Conservation (phyloP, 2,797 vertebrate species). For the Microctenopoma lineatum region DNA sequence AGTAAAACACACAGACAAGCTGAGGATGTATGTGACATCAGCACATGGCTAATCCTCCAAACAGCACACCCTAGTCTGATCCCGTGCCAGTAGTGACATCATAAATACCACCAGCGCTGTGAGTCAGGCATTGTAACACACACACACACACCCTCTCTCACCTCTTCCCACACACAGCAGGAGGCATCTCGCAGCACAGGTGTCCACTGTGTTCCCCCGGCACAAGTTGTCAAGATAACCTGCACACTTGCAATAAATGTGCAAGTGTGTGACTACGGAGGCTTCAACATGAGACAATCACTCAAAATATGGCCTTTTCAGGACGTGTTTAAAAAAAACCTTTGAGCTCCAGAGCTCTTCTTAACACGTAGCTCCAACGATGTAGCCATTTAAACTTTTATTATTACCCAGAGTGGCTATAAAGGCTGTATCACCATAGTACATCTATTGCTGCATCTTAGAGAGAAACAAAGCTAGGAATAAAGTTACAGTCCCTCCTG, state of each 20-base stretch:
- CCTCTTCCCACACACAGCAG: constrained; percentile 45
- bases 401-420: too few species aligned
- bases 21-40: constrained; percentile 67
- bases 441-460: too few species aligned
- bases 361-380: too few species aligned
- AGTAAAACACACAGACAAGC: constrained; percentile 67
- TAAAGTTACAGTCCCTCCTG: too few species aligned
- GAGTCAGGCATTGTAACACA: constrained; percentile 59
- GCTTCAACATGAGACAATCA: background rate
- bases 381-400: too few species aligned
- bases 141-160: constrained; percentile 19
- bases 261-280: background rate
- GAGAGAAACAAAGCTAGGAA: too few species aligned
- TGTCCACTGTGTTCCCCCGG: constrained; percentile 50
- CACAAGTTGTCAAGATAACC: constrained; percentile 50
- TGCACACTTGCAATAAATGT: constrained; percentile 35
- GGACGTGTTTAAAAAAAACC: too few species aligned
- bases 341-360: too few species aligned
- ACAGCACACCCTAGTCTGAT: constrained; percentile 55
- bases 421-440: too few species aligned
- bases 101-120: constrained; percentile 61
- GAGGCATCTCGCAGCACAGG: constrained; percentile 57
- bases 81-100: constrained; percentile 71
- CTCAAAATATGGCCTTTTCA: background rate
- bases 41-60: constrained; percentile 54